A percentile compares a stretch with the other conserved stretches of the same genome.
These are phyloP conservation scores for Orthosia incerta DNA, from an alignment of 2,888 invertebrate species.

Conservation along the genomic window DNA sequence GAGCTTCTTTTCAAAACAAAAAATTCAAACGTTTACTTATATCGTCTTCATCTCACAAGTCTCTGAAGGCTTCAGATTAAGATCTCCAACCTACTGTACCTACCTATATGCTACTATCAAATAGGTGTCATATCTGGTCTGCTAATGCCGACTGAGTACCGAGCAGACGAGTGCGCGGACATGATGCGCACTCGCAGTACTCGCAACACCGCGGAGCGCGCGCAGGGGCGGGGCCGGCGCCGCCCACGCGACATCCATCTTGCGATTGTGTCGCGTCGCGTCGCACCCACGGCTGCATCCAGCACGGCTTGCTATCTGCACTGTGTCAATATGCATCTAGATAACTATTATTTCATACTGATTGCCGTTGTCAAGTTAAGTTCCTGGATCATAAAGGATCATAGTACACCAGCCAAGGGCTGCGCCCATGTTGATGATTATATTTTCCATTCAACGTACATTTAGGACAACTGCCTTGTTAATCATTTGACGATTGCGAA, in stretches of 20 bases:
- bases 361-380: background rate
- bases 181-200: slow-evolving; percentile 2
- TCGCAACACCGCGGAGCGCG: slow-evolving; percentile 40
- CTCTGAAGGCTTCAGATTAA: background rate
- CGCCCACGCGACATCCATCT: slow-evolving; percentile 62
- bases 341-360: background rate
- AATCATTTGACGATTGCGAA: background rate
- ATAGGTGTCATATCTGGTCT: background rate
- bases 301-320: slow-evolving; percentile 12
- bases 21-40: background rate
- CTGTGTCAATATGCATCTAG: slow-evolving; percentile 1
- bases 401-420: background rate
- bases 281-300: slow-evolving; percentile 36
- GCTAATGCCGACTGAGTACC: slow-evolving; percentile 21
- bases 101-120: background rate
- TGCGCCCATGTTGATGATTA: background rate
- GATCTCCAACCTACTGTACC: background rate
- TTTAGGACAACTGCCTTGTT: background rate
- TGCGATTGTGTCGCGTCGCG: slow-evolving; percentile 53
- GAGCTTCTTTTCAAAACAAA: background rate
- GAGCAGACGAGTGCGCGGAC: slow-evolving; percentile 7
- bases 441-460: background rate
- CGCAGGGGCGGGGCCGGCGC: slow-evolving; percentile 58
- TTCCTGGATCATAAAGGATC: background rate
- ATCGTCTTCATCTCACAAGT: background rate